These are phyloP conservation scores for Nannoperca obscura DNA, from an alignment of 2,797 vertebrate species.

Conservation along the genomic window DNA sequence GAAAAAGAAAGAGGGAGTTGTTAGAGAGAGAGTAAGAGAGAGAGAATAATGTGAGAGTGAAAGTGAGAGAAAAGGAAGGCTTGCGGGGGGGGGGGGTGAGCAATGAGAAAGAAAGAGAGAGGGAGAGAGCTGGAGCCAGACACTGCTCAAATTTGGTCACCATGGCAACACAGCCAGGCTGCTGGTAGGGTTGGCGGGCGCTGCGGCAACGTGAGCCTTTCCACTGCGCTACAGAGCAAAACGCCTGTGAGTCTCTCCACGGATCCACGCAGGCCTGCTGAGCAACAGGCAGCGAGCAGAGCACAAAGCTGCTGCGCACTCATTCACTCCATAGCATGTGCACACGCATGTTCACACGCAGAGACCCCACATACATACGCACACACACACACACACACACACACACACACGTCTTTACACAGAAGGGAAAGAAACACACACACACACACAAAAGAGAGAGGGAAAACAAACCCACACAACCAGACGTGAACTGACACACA, in stretches of 20 bases:
- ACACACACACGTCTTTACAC: not conserved
- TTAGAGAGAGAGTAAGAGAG: conserved; percentile 59
- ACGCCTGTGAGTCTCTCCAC: conserved; percentile 78
- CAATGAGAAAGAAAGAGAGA: conserved; percentile 36
- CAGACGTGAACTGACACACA: not conserved
- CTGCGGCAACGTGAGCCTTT: conserved; percentile 86
- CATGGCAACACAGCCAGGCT: conserved; percentile 88
- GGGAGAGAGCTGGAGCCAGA: conserved; percentile 72
- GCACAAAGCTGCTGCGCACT: conserved; percentile 56
- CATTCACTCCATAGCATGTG: conserved; percentile 36
- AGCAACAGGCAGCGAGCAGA: conserved; percentile 80
- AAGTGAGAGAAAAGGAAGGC: conserved; percentile 62
- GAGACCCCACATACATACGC: not conserved
- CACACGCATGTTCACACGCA: not conserved
- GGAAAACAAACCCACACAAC: not conserved
- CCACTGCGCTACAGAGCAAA: conserved; percentile 81
- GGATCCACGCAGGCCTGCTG: conserved; percentile 72
- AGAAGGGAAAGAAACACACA: not conserved
- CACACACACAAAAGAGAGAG: not conserved
- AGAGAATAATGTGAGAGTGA: conserved; percentile 61
- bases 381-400: not conserved
- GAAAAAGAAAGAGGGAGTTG: conserved; percentile 56
- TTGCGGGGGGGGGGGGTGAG: conserved; percentile 25
- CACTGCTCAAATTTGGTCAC: conserved; percentile 87
- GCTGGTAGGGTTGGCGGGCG: conserved; percentile 83